These are phyloP conservation scores for Pseudorasbora parva DNA, from an alignment of 2,113 vertebrate genomes.

Conservation along the genomic window DNA sequence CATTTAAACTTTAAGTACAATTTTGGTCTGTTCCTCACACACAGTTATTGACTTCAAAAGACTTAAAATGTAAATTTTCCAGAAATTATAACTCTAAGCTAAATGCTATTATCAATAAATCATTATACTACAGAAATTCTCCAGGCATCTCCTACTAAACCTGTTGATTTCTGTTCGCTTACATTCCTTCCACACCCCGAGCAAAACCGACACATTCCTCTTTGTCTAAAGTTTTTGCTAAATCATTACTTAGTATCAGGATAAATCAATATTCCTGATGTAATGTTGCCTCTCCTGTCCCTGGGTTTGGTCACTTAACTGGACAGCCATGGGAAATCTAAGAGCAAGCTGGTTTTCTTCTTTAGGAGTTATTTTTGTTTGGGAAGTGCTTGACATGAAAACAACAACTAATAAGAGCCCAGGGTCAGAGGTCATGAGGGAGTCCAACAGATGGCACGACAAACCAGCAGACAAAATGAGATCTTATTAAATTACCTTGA, in stretches of 20 bases:
- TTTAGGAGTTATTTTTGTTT: conserved; percentile 51
- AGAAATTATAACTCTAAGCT: background rate
- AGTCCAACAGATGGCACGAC: conserved; percentile 37
- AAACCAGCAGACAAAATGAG: background rate
- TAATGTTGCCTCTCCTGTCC: background rate
- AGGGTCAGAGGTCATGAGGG: conserved; percentile 31
- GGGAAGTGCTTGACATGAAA: conserved; percentile 50
- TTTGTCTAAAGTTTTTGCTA: conserved; percentile 14
- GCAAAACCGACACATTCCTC: conserved; percentile 12
- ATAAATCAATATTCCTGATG: background rate
- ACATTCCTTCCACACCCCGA: background rate
- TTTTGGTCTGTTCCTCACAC: too few relatives aligned
- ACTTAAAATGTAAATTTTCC: too few relatives aligned
- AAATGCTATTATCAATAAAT: background rate
- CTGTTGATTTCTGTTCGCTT: background rate
- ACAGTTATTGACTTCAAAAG: too few relatives aligned
- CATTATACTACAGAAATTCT: background rate
- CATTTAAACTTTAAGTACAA: too few relatives aligned
- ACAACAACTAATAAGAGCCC: conserved; percentile 10
- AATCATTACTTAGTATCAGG: background rate
- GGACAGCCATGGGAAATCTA: conserved; percentile 63
- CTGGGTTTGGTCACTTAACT: conserved; percentile 39
- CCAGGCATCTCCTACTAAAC: background rate
- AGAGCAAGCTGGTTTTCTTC: conserved; percentile 60
- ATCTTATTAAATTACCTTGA: conserved; percentile 74